These are phyloP conservation scores for Lordiphosa clarofinis DNA, from an alignment of 1,140 invertebrate species.

Conservation along the genomic window DNA sequence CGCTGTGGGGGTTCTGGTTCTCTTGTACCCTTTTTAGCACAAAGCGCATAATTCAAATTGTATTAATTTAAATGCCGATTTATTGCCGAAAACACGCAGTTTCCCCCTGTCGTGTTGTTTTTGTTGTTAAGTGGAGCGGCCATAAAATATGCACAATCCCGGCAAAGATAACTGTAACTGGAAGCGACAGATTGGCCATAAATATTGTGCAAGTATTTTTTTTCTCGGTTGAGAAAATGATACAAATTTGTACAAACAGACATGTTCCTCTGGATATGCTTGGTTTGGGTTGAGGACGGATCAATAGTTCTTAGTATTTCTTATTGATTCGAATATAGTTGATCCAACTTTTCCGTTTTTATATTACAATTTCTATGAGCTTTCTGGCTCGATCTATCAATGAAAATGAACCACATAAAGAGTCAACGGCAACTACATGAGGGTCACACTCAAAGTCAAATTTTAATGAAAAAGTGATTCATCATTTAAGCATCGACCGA, in stretches of 20 bases:
- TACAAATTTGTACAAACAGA: too few relatives aligned
- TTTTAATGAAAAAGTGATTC: slow-evolving; percentile 79
- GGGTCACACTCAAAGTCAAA: slow-evolving; percentile 74
- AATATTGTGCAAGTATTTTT: slow-evolving; percentile 37
- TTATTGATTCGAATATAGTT: too few relatives aligned
- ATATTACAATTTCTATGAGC: too few relatives aligned
- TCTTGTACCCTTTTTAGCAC: slow-evolving; percentile 33
- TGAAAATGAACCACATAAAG: slow-evolving; percentile 45
- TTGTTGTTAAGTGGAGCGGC: slow-evolving; percentile 46
- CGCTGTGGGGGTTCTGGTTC: slow-evolving; percentile 68
- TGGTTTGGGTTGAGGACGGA: too few relatives aligned
- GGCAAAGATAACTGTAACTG: slow-evolving; percentile 49
- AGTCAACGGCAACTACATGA: slow-evolving; percentile 55
- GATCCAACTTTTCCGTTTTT: too few relatives aligned
- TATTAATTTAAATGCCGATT: slow-evolving; percentile 80
- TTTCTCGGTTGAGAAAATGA: slow-evolving; percentile 7
- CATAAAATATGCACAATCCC: slow-evolving; percentile 24
- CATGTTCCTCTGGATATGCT: too few relatives aligned
- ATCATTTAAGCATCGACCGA: slow-evolving; percentile 65
- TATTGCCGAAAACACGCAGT: slow-evolving; percentile 62
- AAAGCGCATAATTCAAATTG: slow-evolving; percentile 76
- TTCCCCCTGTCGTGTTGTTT: slow-evolving; percentile 3
- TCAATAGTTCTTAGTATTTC: too few relatives aligned
- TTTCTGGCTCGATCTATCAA: slow-evolving; percentile 15
- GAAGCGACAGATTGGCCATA: slow-evolving; percentile 61